Evolutionary conservation across 2,888 invertebrate species (phyloP).

Genomic region (Archaeoteleia sp.): DNA sequence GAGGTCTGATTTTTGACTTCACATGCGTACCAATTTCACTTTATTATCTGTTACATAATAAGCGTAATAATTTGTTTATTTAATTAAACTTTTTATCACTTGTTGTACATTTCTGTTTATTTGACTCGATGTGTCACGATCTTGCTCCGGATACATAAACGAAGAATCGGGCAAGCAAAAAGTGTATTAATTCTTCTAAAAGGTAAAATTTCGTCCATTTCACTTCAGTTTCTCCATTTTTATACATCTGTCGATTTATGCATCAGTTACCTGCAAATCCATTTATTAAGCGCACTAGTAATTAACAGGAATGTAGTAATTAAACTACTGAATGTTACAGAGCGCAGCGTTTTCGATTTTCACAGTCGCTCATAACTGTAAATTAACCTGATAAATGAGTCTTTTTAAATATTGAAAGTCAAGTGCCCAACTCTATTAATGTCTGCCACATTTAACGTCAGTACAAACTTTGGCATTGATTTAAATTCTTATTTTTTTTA

Average conservation of each 20-base stretch:
- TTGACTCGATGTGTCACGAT: constrained; percentile 6
- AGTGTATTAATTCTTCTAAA: constrained; percentile 16
- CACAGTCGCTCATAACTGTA: constrained; percentile 44
- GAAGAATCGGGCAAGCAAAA: constrained; percentile 13
- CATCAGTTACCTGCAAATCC: constrained; percentile 25
- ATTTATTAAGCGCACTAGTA: constrained; percentile 27
- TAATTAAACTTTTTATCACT: background rate
- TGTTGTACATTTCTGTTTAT: constrained; percentile 11
- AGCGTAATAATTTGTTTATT: background rate
- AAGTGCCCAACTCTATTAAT: background rate
- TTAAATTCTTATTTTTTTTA: constrained; percentile 35
- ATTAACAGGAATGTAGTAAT: constrained; percentile 40
- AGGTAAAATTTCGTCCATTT: constrained; percentile 17
- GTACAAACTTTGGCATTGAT: constrained; percentile 31
- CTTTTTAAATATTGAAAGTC: constrained; percentile 27
- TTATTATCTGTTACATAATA: background rate
- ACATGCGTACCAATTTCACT: background rate
- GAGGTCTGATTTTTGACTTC: background rate
- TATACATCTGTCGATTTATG: constrained; percentile 23
- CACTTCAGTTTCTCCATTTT: constrained; percentile 23
- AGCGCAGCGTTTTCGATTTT: constrained; percentile 42
- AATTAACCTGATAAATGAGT: constrained; percentile 42
- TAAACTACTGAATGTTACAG: constrained; percentile 27
- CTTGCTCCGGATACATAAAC: constrained; percentile 35
- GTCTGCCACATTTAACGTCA: constrained; percentile 20